Base-by-base conservation (phyloP, 2,113 vertebrate species). In the Ciconia maguari region DNA sequence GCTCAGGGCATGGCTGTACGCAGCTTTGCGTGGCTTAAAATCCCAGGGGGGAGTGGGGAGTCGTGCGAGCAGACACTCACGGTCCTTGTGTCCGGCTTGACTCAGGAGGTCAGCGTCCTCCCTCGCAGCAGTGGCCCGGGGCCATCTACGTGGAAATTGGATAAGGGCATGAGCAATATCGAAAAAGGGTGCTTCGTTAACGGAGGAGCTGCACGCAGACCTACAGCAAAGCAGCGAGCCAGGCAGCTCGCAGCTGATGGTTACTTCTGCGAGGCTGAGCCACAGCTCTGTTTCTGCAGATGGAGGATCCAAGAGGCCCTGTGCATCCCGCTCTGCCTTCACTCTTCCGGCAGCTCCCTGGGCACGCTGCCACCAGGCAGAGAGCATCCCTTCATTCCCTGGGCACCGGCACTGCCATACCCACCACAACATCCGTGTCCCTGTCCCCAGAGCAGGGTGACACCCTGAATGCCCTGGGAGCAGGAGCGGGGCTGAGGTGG, bases 101-200 rank as follows among this genome's bases (percentile, higher is more conserved):
- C 2, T 1, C 7, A 30, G 41, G 32, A 87, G 48, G 34, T 85
- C 41, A 54, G 4, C n/a, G 57, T 26, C 51, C 7, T 52, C 30
- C 22, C 26, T 30, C 0, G 0, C 54, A 48, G 38, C 16, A 24
- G 32, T 0, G 1, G 27, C 19, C 38, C 0, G 3, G 49, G 51
- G 32, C n/a, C 2, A 2, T 29, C 36, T 9, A 32, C 1, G 0
- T 26, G 25, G 87, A 52, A 62, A 66, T 0, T 1, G 58, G 29
- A 30, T 10, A 1, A 60, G n/a, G 46, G 44, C 2, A 2, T 4
- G 19, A 64, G 42, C 13, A 9, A 1, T 14, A 81, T 3, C 3
- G 1, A 22, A 9, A 58, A 46, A 1, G 1, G 9, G 27, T 19
- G 48, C 41, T 64, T 13, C 0, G 0, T 29, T 38, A 74, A 12